Base-by-base conservation (phyloP, 2,113 vertebrate species). In the Chloropsis hardwickii region DNA sequence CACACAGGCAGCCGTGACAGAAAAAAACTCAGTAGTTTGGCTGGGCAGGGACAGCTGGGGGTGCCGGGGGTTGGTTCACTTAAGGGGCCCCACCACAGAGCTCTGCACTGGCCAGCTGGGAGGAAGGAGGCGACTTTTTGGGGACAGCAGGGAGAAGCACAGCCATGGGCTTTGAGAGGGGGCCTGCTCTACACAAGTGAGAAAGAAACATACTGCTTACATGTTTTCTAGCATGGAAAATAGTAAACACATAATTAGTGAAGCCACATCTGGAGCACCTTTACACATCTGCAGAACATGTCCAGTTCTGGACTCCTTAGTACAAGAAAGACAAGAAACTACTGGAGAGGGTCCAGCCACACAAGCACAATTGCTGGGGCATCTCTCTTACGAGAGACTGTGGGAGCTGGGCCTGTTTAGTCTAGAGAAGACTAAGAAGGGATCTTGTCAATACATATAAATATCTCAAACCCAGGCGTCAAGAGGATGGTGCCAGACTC, bases 51-150 rank as follows among this genome's bases (percentile, higher is more conserved):
- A 25, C 37, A 33, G 57, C 42, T n/a, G 21, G 8, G 22, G 11
- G 7, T 1, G 0, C 12, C 0, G 1, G 15, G 2, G 3, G 5
- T 10, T n/a, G 24, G 54, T 27, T 82, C 40, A 35, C 17, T 8
- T 27, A 19, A 47, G 24, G 14, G 16, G 39, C 14, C 14, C 17
- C 28, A 53, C 5, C 31, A n/a, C 4, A 40, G 24, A 42, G 17
- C 21, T 40, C 31, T 67, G 47, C 12, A 14, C 17, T 31, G n/a
- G 11, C n/a, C 16, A 4, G 33, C 29, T 12, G 11, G 40, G 54
- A 76, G 29, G 14, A 76, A 61, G 25, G 12, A 69, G 24, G 29
- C 0, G 0, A 31, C 6, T 7, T 40, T 17, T 8, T 69, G 48
- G 12, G 20, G 14, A 1, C 14, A 66, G 21, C 21, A 27, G 25